Evolutionary conservation across 2,888 invertebrate species (phyloP).

Genomic region (Chironomus tentans): DNA sequence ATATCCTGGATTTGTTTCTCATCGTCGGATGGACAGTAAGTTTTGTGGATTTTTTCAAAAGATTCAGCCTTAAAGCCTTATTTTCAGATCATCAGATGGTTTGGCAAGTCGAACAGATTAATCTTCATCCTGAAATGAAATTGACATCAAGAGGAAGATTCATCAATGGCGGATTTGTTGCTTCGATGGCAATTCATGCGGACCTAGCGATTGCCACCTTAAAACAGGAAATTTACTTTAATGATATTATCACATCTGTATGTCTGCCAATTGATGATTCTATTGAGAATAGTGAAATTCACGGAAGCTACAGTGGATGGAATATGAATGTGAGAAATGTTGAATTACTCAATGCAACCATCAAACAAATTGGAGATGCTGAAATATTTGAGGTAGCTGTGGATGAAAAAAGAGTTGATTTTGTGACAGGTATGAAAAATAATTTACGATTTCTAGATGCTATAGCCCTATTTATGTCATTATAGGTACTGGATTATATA

Average conservation of each 20-base stretch:
- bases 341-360: not conserved
- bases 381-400: not conserved
- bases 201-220: not conserved
- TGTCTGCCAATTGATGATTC: not conserved
- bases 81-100: no score
- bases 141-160: not conserved
- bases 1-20: not conserved
- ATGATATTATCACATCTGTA: not conserved
- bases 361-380: not conserved
- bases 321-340: not conserved
- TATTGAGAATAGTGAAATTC: not conserved
- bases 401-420: not conserved
- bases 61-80: no score
- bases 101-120: not conserved
- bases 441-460: not conserved
- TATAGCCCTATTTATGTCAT: not conserved
- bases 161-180: not conserved
- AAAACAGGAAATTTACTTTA: not conserved
- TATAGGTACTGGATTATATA: not conserved
- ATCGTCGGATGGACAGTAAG: not conserved
- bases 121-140: slow-evolving; percentile 6
- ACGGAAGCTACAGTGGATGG: not conserved
- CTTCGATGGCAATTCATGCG: not conserved
- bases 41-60: not conserved
- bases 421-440: not conserved